A percentile compares a stretch with the other conserved stretches of the same genome.
These are phyloP conservation scores for Holotrichia oblita DNA, from an alignment of 1,140 invertebrate genomes.

Conservation along the genomic window DNA sequence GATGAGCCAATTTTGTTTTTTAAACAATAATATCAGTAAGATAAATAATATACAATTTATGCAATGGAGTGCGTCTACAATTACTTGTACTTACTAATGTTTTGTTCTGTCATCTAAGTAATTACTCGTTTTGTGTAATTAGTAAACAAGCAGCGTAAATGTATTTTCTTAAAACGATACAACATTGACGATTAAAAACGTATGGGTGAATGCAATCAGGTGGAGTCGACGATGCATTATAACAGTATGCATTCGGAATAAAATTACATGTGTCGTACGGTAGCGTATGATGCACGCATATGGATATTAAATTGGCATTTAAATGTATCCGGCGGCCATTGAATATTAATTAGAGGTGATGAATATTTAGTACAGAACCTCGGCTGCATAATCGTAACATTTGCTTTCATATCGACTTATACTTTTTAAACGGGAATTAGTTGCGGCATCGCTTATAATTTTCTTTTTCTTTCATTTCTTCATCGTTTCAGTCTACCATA, in stretches of 20 bases:
- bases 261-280: slow-evolving; percentile 2
- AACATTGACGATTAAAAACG: slow-evolving; percentile 12
- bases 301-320: slow-evolving; percentile 35
- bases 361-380: slow-evolving; percentile 8
- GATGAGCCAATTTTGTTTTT: too few relatives aligned
- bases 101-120: neutral
- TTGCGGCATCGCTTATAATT: neutral
- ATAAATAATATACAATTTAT: too few relatives aligned
- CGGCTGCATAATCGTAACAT: slow-evolving; percentile 15
- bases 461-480: neutral
- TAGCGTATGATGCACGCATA: slow-evolving; percentile 22
- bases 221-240: neutral
- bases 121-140: neutral
- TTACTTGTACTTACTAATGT: too few relatives aligned
- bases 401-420: slow-evolving; percentile 7
- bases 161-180: neutral
- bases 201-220: neutral
- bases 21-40: too few relatives aligned
- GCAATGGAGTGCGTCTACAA: too few relatives aligned
- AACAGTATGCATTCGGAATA: slow-evolving; percentile 14
- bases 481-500: neutral
- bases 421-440: slow-evolving; percentile 23
- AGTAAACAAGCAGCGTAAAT: neutral
- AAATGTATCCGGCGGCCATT: slow-evolving; percentile 8
- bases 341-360: slow-evolving; percentile 24